Evolutionary conservation across 2,888 invertebrate species (phyloP).

Genomic region (Dicyrtoma fusca): DNA sequence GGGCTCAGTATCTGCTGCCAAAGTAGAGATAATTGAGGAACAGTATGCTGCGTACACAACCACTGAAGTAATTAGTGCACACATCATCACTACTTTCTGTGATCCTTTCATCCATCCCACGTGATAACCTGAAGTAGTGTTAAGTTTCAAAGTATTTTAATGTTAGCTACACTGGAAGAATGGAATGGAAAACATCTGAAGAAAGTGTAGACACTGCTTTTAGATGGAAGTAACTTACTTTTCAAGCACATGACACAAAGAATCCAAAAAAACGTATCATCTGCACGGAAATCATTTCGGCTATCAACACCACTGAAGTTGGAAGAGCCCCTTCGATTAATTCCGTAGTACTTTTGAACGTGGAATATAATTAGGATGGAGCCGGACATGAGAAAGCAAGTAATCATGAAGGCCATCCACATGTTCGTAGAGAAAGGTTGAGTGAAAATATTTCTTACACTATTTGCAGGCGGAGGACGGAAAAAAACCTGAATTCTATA

Average conservation of each 20-base stretch:
- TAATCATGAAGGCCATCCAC: constrained; percentile 20
- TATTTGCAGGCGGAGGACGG: constrained; percentile 33
- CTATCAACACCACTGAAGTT: not conserved
- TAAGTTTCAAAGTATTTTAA: too few relatives aligned
- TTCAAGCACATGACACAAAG: not conserved
- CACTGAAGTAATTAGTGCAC: not conserved
- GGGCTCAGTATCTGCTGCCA: not conserved
- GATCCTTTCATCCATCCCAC: not conserved
- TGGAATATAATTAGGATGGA: not conserved
- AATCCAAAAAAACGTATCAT: not conserved
- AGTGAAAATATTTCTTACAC: constrained; percentile 37
- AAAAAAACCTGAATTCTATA: constrained; percentile 41
- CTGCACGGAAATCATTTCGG: not conserved
- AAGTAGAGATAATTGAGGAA: constrained; percentile 11
- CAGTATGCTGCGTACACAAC: constrained; percentile 3
- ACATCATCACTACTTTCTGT: constrained; percentile 3
- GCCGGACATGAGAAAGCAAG: constrained; percentile 16
- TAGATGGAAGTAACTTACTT: not conserved
- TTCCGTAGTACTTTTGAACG: not conserved
- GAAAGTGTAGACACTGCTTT: not conserved
- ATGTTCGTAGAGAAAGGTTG: constrained; percentile 32
- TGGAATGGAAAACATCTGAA: too few relatives aligned
- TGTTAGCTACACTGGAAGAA: too few relatives aligned
- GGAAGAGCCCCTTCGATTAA: not conserved
- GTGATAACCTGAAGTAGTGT: too few relatives aligned